Percentiles rank a stretch among this genome's conserved stretches.
phyloP scores from a whole-genome alignment of 2,797 vertebrate species.

The Mormyrops attenuatus region DNA sequence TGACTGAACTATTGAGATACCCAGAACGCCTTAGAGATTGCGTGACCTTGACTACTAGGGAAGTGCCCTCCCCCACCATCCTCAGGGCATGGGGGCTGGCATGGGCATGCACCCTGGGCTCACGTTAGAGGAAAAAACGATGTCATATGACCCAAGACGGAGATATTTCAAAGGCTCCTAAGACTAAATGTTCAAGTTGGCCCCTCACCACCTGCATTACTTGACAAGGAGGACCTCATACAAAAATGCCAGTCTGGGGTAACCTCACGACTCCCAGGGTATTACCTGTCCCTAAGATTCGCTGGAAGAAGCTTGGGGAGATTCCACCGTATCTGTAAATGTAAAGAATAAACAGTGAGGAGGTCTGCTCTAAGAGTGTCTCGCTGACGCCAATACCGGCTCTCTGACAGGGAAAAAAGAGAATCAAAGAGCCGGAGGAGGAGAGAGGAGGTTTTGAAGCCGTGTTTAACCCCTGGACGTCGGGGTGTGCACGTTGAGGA shows the following conservation, averaged over 20 bases:
- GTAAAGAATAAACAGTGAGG: not conserved
- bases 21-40: not conserved
- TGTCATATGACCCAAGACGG: not conserved
- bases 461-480: constrained; percentile 54
- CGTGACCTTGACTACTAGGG: not conserved
- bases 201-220: not conserved
- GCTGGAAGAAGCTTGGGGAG: not conserved
- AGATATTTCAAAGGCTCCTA: not conserved
- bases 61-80: not conserved
- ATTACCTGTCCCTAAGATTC: not conserved
- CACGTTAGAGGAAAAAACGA: not conserved
- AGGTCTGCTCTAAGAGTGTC: not conserved
- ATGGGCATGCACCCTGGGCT: not conserved
- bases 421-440: constrained; percentile 30
- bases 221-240: not conserved
- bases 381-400: not conserved
- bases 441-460: constrained; percentile 46
- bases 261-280: not conserved
- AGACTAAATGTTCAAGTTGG: not conserved
- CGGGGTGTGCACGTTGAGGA: constrained; percentile 60
- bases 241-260: not conserved
- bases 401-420: constrained; percentile 14
- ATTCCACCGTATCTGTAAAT: not conserved
- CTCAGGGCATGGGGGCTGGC: not conserved
- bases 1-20: not conserved